Base-by-base conservation (phyloP, 2,113 vertebrate species). In the Phocoena phocoena region DNA sequence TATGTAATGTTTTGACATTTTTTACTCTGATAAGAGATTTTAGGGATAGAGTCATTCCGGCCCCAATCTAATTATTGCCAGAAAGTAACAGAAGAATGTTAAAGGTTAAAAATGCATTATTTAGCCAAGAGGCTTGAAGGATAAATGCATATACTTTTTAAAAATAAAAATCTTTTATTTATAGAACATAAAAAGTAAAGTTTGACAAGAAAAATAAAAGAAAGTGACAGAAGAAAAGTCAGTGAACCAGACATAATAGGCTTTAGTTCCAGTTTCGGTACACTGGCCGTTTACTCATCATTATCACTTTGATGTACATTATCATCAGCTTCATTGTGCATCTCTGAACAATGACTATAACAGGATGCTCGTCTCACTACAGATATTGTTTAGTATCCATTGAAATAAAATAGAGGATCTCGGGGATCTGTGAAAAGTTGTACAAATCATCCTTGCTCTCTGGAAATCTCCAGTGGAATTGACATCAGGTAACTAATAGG, bases 151-250 rank as follows among this genome's bases (percentile, higher is more conserved):
- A 38, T 50, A 68, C 58, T 90, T 95, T 97, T 95, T 55, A 60
- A 94, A 96, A 97, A 85, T 47, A 95, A 76, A 79, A 93, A 95
- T 90, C 65, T 90, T 97, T 92, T 90, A 90, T 93, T 92, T 93
- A 92, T 97, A 81, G 95, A 98, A 93, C 87, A 93, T 95, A 96
- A 95, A 96, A 96, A 95, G 92, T 95, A 96, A 96, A 95, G 58
- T 93, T 96, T 90, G 93, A 90, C 92, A 95, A 90, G 95, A 77
- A 92, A 79, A 79, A 25, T 79, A 36, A n/a, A 79, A 55, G 76
- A 53, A 63, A 63, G 62, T 31, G 31, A 79, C 6, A 79, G 41
- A 55, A 89, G 62, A 28, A 50, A 95, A 93, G 28, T 73, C 73
- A 93, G 76, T 84, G 36, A 89, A 74, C 11, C 33, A 93, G 79